Evolutionary conservation across 2,113 vertebrate species (phyloP).

Genomic region (Campylomormyrus tamandua): DNA sequence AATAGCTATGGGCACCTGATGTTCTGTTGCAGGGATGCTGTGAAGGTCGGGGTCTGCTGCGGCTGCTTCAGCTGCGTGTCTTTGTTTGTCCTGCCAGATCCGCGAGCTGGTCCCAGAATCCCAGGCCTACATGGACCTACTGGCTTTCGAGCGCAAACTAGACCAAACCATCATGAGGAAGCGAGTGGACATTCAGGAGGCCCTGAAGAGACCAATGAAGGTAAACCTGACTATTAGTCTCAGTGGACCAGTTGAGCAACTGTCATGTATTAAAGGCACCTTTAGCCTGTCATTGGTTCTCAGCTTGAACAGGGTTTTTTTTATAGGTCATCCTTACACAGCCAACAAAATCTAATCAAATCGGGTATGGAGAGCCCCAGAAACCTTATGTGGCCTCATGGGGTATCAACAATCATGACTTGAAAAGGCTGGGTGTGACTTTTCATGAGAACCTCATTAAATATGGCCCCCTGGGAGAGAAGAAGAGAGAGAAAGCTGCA

Average conservation of each 20-base stretch:
- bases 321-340: background rate
- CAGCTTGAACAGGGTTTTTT: background rate
- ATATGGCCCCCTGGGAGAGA: background rate
- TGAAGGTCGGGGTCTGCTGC: background rate
- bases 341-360: background rate
- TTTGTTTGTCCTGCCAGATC: constrained; percentile 37
- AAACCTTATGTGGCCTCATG: background rate
- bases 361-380: background rate
- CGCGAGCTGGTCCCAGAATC: constrained; percentile 77
- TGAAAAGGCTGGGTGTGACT: background rate
- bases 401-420: background rate
- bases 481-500: background rate
- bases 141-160: constrained; percentile 74
- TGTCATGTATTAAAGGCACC: background rate
- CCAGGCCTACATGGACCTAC: constrained; percentile 77
- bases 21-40: background rate
- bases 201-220: constrained; percentile 78
- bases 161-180: constrained; percentile 80
- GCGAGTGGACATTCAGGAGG: constrained; percentile 76
- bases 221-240: constrained; percentile 35
- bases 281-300: background rate
- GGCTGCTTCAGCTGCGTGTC: background rate
- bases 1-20: background rate
- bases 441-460: background rate
- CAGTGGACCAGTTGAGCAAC: background rate